Conservation (phyloP, 2,888 invertebrate genomes). For the Drosophila pegasa region DNA sequence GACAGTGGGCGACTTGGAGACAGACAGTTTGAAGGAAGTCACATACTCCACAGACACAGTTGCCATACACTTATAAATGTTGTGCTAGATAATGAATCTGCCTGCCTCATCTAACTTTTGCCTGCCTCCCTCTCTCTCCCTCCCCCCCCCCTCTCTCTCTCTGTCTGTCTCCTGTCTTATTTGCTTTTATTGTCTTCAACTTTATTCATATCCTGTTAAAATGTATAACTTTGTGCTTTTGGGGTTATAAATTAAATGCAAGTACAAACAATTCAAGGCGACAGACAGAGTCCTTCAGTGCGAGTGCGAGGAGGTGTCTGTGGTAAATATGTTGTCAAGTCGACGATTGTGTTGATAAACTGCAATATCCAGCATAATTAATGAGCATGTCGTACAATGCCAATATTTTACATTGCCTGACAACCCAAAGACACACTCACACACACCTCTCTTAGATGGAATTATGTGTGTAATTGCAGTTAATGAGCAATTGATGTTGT, state of each 20-base stretch:
- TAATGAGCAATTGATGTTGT: constrained; percentile 73
- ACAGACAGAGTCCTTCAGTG: constrained; percentile 10
- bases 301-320: not conserved
- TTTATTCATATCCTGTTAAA: constrained; percentile 81
- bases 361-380: constrained; percentile 78
- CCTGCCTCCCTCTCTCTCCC: not conserved
- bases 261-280: constrained; percentile 47
- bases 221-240: constrained; percentile 80
- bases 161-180: constrained; percentile 59
- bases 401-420: constrained; percentile 72
- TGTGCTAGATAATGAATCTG: constrained; percentile 80
- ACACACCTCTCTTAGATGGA: constrained; percentile 26
- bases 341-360: constrained; percentile 80
- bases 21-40: constrained; percentile 56
- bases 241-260: constrained; percentile 79
- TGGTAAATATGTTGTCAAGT: constrained; percentile 58
- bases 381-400: constrained; percentile 79
- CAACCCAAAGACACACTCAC: constrained; percentile 20
- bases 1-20: not conserved
- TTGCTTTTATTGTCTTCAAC: constrained; percentile 81
- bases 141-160: not conserved
- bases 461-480: constrained; percentile 66
- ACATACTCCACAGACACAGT: constrained; percentile 60
- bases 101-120: not conserved
- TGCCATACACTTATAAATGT: constrained; percentile 73